phyloP scores from a whole-genome alignment of 2,888 invertebrate genomes.

The Caradrina kadenii region DNA sequence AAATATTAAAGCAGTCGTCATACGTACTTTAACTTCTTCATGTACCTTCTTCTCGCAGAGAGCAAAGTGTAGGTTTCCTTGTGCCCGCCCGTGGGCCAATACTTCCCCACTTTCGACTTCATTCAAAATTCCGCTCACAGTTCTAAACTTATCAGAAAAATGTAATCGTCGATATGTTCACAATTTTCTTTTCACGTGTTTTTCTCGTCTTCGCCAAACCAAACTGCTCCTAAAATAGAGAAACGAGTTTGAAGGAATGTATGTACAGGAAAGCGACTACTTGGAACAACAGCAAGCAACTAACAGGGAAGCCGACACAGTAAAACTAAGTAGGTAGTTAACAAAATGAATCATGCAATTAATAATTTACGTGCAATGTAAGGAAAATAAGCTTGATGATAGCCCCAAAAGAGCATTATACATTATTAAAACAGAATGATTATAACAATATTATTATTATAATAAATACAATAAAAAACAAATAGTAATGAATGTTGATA shows the following conservation, averaged over 20 bases:
- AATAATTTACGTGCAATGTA: constrained; percentile 45
- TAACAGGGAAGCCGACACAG: constrained; percentile 51
- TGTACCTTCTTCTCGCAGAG: constrained; percentile 91
- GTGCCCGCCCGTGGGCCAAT: constrained; percentile 90
- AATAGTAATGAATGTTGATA: neutral
- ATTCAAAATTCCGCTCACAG: constrained; percentile 77
- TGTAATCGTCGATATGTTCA: constrained; percentile 53
- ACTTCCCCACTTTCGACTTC: constrained; percentile 91
- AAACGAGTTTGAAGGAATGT: constrained; percentile 79
- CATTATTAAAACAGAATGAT: neutral
- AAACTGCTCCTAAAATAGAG: constrained; percentile 79
- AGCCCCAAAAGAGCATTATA: constrained; percentile 17
- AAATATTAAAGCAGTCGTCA: constrained; percentile 45
- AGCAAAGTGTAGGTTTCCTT: constrained; percentile 91
- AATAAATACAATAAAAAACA: neutral
- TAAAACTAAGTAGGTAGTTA: constrained; percentile 13
- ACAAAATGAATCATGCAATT: constrained; percentile 64
- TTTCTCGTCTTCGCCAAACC: constrained; percentile 60
- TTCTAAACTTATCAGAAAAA: constrained; percentile 63
- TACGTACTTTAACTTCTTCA: constrained; percentile 93
- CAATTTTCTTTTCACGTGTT: constrained; percentile 64
- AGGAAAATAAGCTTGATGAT: constrained; percentile 54
- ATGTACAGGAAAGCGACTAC: constrained; percentile 77
- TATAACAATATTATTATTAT: neutral
- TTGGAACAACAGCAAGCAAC: constrained; percentile 55